Base-by-base conservation (phyloP, 2,888 invertebrate genomes). In the Cactoblastis cactorum region DNA sequence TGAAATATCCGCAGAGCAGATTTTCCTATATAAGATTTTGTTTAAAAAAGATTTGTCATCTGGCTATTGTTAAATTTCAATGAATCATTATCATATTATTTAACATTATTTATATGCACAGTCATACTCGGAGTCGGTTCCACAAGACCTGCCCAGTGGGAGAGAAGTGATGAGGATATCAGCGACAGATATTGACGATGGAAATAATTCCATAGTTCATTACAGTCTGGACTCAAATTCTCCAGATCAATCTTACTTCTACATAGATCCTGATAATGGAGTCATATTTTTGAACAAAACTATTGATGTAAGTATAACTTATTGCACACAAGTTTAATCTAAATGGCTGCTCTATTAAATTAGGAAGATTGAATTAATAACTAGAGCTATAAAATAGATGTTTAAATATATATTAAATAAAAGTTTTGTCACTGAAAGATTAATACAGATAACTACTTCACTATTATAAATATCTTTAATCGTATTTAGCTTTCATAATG, bases 131-230 rank as follows among this genome's bases (percentile, higher is more conserved):
- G 95, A 96, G 81, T 94, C 95, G 55, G 95, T 97, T 62, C 95
- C 96, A 50, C 95, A 95, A 90, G 96, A 97, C 82, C 90, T 94
- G 63, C 89, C 91, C 53, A 91, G 92, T 54, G 93, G 91, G 12
- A 88, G 92, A 50, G 94, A 95, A 74, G 95, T 97, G 56, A 95
- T 96, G 95, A 91, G 95, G 74, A 95, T 97, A 75, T 96, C 97
- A 53, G 97, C 97, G 12, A 97, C 96, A 24, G 97, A 97, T 79
- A 94, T 96, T 61, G 98, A 98, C 72, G 95, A 97, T 71, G 96
- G 97, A 11, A 93, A 95, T 73, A 98, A 98, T 87, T 96, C 97
- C 53, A 93, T 94, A 63, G 93, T 98, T 9, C 91, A 92, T 56
- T 98, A 97, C 77, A 91, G 87, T 57, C 79, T 92, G 59, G 85